Conservation (phyloP, 2,888 invertebrate genomes). For the Drosophila melanocephala region DNA sequence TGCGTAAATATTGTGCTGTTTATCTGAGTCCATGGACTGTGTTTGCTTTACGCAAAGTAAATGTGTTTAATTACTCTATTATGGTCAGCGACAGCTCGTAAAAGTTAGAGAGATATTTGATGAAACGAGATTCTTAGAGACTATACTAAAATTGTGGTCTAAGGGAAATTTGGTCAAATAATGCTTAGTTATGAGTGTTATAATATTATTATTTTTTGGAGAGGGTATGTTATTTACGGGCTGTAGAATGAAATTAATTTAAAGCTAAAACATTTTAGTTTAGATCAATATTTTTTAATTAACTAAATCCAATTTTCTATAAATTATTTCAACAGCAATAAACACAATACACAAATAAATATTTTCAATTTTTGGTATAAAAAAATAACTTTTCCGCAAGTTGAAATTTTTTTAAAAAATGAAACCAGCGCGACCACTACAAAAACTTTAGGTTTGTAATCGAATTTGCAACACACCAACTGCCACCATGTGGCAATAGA, state of each 20-base stretch:
- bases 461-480: slow-evolving; percentile 27
- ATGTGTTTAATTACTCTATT: slow-evolving; percentile 3
- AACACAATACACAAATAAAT: too few relatives aligned
- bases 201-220: too few relatives aligned
- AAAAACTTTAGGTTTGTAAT: not conserved
- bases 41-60: not conserved
- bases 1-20: slow-evolving; percentile 27
- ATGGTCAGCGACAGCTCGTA: not conserved
- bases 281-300: too few relatives aligned
- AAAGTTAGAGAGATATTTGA: not conserved
- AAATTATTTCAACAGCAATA: too few relatives aligned
- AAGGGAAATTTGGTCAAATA: not conserved
- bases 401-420: not conserved
- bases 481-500: slow-evolving; percentile 18
- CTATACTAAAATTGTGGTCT: too few relatives aligned
- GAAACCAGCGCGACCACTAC: not conserved
- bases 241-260: too few relatives aligned
- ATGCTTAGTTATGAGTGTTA: not conserved
- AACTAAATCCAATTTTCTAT: too few relatives aligned
- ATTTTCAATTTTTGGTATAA: not conserved
- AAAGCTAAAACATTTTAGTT: too few relatives aligned
- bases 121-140: not conserved
- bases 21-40: not conserved
- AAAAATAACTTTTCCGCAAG: too few relatives aligned
- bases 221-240: too few relatives aligned